Evolutionary conservation across 2,888 invertebrate genomes (phyloP).

Genomic region (Atrina japonica): DNA sequence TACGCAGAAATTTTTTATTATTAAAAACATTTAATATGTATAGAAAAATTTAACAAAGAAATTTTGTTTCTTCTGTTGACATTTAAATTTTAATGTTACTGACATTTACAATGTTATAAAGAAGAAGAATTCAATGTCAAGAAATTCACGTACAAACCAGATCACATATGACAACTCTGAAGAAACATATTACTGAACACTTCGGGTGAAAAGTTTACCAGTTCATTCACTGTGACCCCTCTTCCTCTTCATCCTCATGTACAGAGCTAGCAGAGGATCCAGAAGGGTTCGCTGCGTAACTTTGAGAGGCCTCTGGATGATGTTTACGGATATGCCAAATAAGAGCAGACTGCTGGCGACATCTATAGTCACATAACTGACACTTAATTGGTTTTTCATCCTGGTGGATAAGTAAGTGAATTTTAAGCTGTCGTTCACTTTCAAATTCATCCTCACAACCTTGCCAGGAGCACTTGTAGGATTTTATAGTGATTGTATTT

Average conservation of each 20-base stretch:
- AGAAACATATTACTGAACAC: no score
- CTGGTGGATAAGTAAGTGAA: conserved; percentile 68
- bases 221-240: conserved; percentile 13
- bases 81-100: no score
- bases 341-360: conserved; percentile 72
- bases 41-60: no score
- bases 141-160: no score
- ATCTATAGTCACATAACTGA: conserved; percentile 71
- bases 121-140: no score
- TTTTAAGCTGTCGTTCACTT: conserved; percentile 65
- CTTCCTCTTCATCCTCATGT: conserved; percentile 28
- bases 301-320: conserved; percentile 41
- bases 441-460: conserved; percentile 68
- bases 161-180: no score
- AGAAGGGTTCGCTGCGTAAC: neutral
- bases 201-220: no score
- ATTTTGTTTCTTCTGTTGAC: no score
- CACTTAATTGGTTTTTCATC: conserved; percentile 74
- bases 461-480: conserved; percentile 62
- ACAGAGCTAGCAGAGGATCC: conserved; percentile 9
- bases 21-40: no score
- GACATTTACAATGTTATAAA: no score
- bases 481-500: conserved; percentile 50
- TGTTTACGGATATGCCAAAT: conserved; percentile 77
- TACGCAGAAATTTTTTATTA: no score